Evolutionary conservation across 2,113 vertebrate species (phyloP), one percentile per base, ranked within the genome.

Genomic region (Pyxicephalus adspersus): DNA sequence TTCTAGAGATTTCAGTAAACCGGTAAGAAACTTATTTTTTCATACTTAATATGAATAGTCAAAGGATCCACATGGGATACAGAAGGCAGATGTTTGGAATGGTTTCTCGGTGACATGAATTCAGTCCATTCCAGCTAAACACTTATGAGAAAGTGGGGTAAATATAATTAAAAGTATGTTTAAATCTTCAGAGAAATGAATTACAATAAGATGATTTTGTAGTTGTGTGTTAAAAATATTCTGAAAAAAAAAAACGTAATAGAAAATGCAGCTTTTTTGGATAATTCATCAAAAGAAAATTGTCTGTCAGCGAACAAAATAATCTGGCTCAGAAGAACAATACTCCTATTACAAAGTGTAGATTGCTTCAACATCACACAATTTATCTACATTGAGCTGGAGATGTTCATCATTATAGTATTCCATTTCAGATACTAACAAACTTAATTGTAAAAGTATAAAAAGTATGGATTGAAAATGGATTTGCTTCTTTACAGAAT

Each of bases 341-440:
- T 91, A 86, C 83, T 84, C 80, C 92, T 90, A 91, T 90, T 92
- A 90, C 87, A 91, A 89, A 88, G 84, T 88, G 82, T 88, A 91
- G 91, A 91, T 91, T 91, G 86, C 83, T 89, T 75, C 86, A 86
- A 83, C 84, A 88, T 87, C 85, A 79, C 29, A 67, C 16, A 83
- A 29, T 87, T 89, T 86, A 86, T 84, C 83, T 64, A 78, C 64
- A 58, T 87, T 84, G 34, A 4, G 83, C 88, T 85, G 84, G 85
- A 89, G 91, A 88, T 86, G 75, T 50, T 87, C 85, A 89, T 87
- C 77, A 85, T 84, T 86, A 64, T 83, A 79, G 25, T 28, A 11
- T 83, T 74, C 70, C 84, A 87, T 87, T 89, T 70, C 34, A 77
- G 84, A 86, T 26, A 60, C 51, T 57, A 84, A 85, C 45, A 83